These are phyloP conservation scores for Andricus quercusramuli DNA, from an alignment of 2,888 invertebrate genomes.

Conservation along the genomic window DNA sequence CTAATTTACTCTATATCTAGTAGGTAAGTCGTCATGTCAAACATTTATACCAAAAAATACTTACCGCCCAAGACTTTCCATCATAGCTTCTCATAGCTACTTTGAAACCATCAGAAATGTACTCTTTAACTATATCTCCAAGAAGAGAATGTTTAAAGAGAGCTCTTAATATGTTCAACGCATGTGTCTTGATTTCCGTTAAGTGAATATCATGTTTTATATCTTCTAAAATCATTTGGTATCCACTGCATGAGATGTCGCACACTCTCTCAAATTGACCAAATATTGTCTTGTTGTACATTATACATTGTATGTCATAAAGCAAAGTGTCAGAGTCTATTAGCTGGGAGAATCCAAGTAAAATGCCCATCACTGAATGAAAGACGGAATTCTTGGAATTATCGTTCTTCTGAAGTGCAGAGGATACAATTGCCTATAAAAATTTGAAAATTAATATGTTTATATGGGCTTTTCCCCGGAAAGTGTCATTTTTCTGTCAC, in stretches of 20 bases:
- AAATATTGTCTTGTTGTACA: slow-evolving; percentile 66
- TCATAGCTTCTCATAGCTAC: slow-evolving; percentile 88
- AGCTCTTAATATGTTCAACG: slow-evolving; percentile 92
- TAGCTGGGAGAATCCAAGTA: slow-evolving; percentile 67
- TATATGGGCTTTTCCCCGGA: too few relatives aligned
- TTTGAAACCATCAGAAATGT: slow-evolving; percentile 85
- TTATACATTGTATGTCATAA: slow-evolving; percentile 57
- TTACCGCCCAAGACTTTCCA: slow-evolving; percentile 88
- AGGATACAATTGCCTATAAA: slow-evolving; percentile 87
- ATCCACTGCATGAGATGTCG: neutral
- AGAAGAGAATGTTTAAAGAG: slow-evolving; percentile 89
- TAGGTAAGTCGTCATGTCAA: too few relatives aligned
- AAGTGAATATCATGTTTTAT: slow-evolving; percentile 1
- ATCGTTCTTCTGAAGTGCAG: slow-evolving; percentile 84
- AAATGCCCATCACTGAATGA: slow-evolving; percentile 71
- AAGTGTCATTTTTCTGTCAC: too few relatives aligned
- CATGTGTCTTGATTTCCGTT: slow-evolving; percentile 85
- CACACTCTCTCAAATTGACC: slow-evolving; percentile 48
- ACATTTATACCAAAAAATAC: slow-evolving; percentile 61
- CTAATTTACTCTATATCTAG: too few relatives aligned
- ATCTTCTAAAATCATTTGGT: neutral
- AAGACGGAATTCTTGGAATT: slow-evolving; percentile 77
- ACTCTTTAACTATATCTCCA: slow-evolving; percentile 85
- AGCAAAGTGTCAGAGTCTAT: slow-evolving; percentile 56
- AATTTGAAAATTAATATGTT: neutral